phyloP scores from a whole-genome alignment of 2,113 vertebrate genomes.

The Micromys minutus region DNA sequence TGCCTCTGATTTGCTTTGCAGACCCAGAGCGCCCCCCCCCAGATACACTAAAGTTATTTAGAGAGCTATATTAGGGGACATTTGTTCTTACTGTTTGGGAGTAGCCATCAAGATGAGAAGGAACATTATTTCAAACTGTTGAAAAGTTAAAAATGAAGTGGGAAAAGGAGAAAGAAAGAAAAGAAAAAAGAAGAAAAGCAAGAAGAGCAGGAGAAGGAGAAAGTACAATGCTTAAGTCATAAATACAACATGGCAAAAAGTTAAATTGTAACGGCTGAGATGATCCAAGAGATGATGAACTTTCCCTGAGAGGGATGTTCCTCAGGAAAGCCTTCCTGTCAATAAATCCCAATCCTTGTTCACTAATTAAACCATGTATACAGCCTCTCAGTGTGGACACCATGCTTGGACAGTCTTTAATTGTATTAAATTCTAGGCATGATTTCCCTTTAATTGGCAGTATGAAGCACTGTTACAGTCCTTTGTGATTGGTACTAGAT shows the following conservation, averaged over 20 bases:
- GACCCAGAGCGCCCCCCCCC: not conserved
- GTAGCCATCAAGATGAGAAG: not conserved
- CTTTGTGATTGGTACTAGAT: conserved; percentile 51
- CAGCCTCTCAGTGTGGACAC: conserved; percentile 59
- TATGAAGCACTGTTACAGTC: conserved; percentile 56
- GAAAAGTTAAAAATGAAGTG: not conserved
- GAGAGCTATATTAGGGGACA: not conserved
- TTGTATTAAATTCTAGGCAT: conserved; percentile 66
- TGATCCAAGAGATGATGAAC: conserved; percentile 49
- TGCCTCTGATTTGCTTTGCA: not conserved
- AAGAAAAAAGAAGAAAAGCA: too few relatives aligned
- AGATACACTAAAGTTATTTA: not conserved
- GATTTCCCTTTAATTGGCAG: conserved; percentile 72
- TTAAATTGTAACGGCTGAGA: conserved; percentile 57
- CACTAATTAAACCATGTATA: conserved; percentile 61
- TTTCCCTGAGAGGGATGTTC: conserved; percentile 67
- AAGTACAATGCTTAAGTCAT: not conserved
- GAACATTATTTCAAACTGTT: not conserved
- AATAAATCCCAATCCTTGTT: conserved; percentile 62
- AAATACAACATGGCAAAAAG: conserved; percentile 42
- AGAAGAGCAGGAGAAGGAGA: not conserved
- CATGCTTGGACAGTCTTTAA: conserved; percentile 71
- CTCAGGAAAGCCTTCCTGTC: conserved; percentile 63
- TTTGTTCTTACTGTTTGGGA: not conserved
- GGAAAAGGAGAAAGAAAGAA: not conserved